Base-by-base conservation (phyloP, 92 coral and sea anemone species). In the Phenganax stokvisi region DNA sequence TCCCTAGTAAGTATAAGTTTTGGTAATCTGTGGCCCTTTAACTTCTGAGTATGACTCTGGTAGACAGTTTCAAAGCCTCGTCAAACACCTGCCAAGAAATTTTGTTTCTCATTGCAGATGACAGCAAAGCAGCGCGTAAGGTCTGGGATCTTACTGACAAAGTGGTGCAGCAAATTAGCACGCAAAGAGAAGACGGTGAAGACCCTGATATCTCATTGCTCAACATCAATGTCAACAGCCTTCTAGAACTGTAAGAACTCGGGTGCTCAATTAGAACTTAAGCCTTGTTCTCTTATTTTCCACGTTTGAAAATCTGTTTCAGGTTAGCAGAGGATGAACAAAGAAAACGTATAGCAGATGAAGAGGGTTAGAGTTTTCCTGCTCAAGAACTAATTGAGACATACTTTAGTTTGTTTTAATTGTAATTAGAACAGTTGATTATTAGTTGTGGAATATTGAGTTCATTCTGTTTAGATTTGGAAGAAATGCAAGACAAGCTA, bases 111-210 rank as follows among this genome's bases (percentile, higher is more conserved):
- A 53, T 77, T 70, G 53, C 80, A 93, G 98, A 91, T 88, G 98
- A 90, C 53, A 96, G 85, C 75, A 90, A 90, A 47, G 86, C 92
- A 25, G 91, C 98, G 9, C 90, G 97, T 29, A 87, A 91, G 74
- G 83, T 90, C 53, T 93, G 98, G 98, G 93, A 93, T 86, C 87
- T 96, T 89, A 88, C 91, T 85, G 99, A 96, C 92, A 87, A 97
- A 64, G 93, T 92, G 25, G 88, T 96, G 51, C 99, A 96, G 76
- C 99, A 96, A 72, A 85, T 96, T 30, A 89, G 91, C 44, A 84
- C 90, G 0, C 99, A 96, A 85, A 89, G 88, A 72, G 99, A 96
- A 47, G 97, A 96, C 64, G 99, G 99, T 15, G 92, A 92, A 47
- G 99, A 96, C 59, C 99, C 97, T 0, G 99, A 96, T 86, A 96